phyloP scores from a whole-genome alignment of 2,888 invertebrate species.

The Acleris holmiana region DNA sequence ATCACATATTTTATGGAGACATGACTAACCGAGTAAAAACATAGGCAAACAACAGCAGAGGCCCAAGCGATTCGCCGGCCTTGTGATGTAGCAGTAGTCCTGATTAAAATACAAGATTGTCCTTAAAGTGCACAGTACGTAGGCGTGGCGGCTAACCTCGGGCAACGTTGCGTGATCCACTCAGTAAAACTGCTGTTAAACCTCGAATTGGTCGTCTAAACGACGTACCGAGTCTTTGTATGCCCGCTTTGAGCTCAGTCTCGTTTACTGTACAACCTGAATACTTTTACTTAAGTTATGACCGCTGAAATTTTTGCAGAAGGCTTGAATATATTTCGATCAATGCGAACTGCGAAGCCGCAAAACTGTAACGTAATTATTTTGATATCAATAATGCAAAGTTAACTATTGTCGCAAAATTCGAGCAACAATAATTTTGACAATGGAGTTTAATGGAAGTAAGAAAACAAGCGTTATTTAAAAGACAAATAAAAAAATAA shows the following conservation, averaged over 20 bases:
- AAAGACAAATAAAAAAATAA: too few species aligned
- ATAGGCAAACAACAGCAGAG: slow-evolving; percentile 13
- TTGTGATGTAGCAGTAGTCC: slow-evolving; percentile 32
- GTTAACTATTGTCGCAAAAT: neutral
- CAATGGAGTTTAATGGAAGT: neutral
- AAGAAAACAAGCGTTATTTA: too few species aligned
- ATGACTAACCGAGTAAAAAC: neutral
- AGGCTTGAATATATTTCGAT: too few species aligned
- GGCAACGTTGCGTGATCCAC: slow-evolving; percentile 71
- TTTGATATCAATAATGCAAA: too few species aligned
- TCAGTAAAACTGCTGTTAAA: slow-evolving; percentile 73
- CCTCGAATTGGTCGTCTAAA: slow-evolving; percentile 66
- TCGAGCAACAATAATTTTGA: neutral
- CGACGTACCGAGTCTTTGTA: slow-evolving; percentile 53
- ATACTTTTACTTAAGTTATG: slow-evolving; percentile 1
- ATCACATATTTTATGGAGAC: slow-evolving; percentile 2
- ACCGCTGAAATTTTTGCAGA: too few species aligned
- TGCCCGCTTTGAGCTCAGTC: slow-evolving; percentile 32
- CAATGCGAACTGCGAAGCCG: too few species aligned
- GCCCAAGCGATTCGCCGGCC: slow-evolving; percentile 12
- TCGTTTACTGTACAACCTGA: slow-evolving; percentile 23
- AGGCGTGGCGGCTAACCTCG: slow-evolving; percentile 80
- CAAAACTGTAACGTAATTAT: too few species aligned
- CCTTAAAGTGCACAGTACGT: slow-evolving; percentile 48
- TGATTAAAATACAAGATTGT: slow-evolving; percentile 38